Conservation (phyloP, 1,140 invertebrate species). For the Thaumetopoea pityocampa region DNA sequence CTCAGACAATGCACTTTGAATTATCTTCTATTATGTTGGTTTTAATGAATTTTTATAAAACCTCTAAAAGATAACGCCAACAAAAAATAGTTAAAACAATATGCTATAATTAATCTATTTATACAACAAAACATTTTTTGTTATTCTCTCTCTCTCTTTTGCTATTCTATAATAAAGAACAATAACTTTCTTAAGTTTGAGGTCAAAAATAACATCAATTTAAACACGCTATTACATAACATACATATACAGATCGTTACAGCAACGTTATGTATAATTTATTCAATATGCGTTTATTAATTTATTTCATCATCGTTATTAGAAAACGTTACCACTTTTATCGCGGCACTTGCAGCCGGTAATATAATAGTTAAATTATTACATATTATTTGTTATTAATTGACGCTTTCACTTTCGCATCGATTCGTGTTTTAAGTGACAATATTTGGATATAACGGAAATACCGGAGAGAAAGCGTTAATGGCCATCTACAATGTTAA, state of each 20-base stretch:
- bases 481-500: slow-evolving; percentile 54
- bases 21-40: no score
- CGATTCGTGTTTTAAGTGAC: slow-evolving; percentile 46
- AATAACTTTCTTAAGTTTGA: no score
- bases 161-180: no score
- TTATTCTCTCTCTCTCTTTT: no score
- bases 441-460: slow-evolving; percentile 52
- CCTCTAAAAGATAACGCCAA: no score
- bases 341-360: neutral
- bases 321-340: slow-evolving; percentile 2
- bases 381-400: slow-evolving; percentile 25
- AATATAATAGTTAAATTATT: slow-evolving; percentile 20
- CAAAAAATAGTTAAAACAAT: no score
- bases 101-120: no score
- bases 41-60: no score
- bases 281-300: slow-evolving; percentile 11
- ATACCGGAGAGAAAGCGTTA: slow-evolving; percentile 53
- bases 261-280: slow-evolving; percentile 10
- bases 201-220: no score
- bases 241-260: slow-evolving; percentile 1
- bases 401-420: slow-evolving; percentile 45
- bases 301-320: slow-evolving; percentile 10
- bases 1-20: no score
- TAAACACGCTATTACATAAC: slow-evolving; percentile 8
- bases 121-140: no score